Conservation (phyloP, 1,140 invertebrate genomes). For the Drosophila tsacasi region DNA sequence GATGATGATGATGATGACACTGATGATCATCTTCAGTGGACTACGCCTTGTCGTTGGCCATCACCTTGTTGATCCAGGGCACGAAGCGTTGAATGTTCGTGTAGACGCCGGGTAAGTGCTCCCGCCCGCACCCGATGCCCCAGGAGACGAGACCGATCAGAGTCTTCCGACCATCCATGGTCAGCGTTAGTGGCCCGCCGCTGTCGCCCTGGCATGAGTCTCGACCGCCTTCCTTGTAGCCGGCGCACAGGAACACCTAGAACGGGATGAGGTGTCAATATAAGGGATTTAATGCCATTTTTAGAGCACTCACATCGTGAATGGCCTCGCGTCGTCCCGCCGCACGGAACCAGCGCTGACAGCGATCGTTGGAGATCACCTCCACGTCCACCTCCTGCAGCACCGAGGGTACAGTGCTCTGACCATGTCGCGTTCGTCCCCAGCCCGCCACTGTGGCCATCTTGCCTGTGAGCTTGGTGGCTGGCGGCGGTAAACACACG, state of each 20-base stretch:
- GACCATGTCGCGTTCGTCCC: conserved; percentile 94
- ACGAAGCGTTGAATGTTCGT: conserved; percentile 97
- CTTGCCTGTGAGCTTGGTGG: conserved; percentile 92
- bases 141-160: conserved; percentile 95
- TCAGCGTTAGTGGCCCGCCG: conserved; percentile 93
- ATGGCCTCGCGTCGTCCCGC: conserved; percentile 96
- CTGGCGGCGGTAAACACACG: conserved; percentile 91
- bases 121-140: conserved; percentile 95
- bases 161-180: conserved; percentile 92
- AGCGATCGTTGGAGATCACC: conserved; percentile 96
- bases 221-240: conserved; percentile 91
- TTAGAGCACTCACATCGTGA: conserved; percentile 89
- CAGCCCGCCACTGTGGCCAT: conserved; percentile 96
- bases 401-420: conserved; percentile 91
- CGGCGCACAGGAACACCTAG: conserved; percentile 93
- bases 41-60: conserved; percentile 86
- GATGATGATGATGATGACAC: neutral
- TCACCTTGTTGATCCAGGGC: conserved; percentile 95
- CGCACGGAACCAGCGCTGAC: conserved; percentile 95
- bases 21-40: neutral
- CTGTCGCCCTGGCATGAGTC: conserved; percentile 88
- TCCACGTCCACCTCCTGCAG: conserved; percentile 92
- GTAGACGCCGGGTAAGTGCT: conserved; percentile 95
- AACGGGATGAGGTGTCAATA: neutral
- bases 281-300: too few species aligned